phyloP scores from a whole-genome alignment of 2,888 invertebrate species.

The Dryobotodes eremita region DNA sequence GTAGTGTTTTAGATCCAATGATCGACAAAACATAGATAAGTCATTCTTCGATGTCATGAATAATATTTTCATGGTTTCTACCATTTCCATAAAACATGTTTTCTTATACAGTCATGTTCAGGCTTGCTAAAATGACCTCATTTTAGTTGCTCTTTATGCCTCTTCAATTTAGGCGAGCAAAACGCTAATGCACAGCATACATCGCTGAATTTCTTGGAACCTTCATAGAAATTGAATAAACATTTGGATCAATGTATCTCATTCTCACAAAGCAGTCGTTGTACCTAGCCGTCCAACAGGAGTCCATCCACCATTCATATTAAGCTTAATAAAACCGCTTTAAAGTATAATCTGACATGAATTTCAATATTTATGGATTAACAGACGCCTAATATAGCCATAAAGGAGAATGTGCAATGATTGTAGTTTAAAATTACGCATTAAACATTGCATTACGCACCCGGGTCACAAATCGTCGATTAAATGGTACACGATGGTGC shows the following conservation, averaged over 20 bases:
- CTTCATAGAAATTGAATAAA: neutral
- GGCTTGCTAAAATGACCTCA: slow-evolving; percentile 10
- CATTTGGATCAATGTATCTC: neutral
- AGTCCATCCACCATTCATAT: slow-evolving; percentile 5
- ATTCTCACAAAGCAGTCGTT: neutral
- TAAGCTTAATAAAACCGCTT: slow-evolving; percentile 37
- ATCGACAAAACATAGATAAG: neutral
- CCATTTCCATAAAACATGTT: slow-evolving; percentile 26
- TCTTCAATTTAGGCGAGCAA: neutral
- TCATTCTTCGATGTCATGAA: slow-evolving; percentile 4
- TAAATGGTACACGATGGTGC: slow-evolving; percentile 81
- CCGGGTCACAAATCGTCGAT: slow-evolving; percentile 80
- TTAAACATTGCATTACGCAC: slow-evolving; percentile 72
- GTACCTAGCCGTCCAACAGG: too few relatives aligned
- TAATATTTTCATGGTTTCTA: slow-evolving; percentile 21
- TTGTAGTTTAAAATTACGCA: slow-evolving; percentile 65
- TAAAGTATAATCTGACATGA: slow-evolving; percentile 46
- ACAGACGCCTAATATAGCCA: slow-evolving; percentile 37
- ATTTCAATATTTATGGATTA: slow-evolving; percentile 43
- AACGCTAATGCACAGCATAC: neutral
- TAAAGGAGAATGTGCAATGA: slow-evolving; percentile 60
- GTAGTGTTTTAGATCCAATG: neutral
- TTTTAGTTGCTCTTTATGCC: neutral
- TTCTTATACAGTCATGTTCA: slow-evolving; percentile 15
- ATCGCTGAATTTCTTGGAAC: neutral